A percentile compares a stretch with the other conserved stretches of the same genome.
Conservation (phyloP, 2,113 vertebrate genomes). For the Nibea coibor region DNA sequence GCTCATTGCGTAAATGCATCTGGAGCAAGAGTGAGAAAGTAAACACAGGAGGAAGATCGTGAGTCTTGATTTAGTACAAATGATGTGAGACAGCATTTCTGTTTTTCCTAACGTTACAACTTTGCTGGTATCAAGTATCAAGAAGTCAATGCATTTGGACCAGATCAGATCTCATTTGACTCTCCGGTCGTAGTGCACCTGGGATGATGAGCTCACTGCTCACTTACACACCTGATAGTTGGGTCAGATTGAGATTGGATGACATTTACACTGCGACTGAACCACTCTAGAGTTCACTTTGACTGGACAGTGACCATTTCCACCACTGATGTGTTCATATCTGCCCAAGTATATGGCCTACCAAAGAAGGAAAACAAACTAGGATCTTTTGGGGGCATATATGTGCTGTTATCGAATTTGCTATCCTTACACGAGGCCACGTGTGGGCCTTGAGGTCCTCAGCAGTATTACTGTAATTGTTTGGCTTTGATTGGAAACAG, state of each 20-base stretch:
- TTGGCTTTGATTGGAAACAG: no score
- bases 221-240: background rate
- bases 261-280: background rate
- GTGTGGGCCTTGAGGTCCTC: no score
- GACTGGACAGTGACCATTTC: background rate
- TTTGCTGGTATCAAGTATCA: background rate
- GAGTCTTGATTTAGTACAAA: background rate
- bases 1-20: background rate
- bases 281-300: background rate
- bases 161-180: background rate
- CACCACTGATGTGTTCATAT: background rate
- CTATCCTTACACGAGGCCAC: no score
- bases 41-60: background rate
- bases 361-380: no score
- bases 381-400: no score
- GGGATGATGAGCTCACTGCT: background rate
- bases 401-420: no score
- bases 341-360: background rate
- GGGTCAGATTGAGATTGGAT: background rate
- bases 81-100: background rate
- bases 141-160: background rate
- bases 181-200: background rate
- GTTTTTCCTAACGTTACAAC: no score
- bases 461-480: no score
- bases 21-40: background rate